Conservation (phyloP, 2,113 vertebrate species). For the Apodemus speciosus region DNA sequence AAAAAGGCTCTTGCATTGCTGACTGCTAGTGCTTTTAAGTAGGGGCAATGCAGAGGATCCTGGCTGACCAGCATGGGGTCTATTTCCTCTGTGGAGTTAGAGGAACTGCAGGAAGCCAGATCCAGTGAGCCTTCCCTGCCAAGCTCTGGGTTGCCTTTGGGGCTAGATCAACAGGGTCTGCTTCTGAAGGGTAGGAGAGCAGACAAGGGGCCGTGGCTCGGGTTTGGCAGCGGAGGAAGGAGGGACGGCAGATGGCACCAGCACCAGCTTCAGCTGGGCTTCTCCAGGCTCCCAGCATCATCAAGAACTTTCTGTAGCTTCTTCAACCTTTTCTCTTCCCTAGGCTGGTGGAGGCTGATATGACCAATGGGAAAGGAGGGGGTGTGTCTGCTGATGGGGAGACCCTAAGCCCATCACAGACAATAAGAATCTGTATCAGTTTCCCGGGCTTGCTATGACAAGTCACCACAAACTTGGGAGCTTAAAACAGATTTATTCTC, state of each 20-base stretch:
- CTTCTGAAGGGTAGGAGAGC: neutral
- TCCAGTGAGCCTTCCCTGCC: neutral
- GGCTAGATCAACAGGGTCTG: neutral
- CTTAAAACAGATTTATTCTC: slow-evolving; percentile 37
- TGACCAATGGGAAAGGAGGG: neutral
- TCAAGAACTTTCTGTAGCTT: neutral
- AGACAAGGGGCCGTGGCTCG: neutral
- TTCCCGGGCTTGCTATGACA: neutral
- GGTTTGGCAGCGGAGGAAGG: neutral
- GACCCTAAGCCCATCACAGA: neutral
- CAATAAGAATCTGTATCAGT: neutral
- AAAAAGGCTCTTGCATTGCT: too few species aligned
- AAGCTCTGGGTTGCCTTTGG: neutral
- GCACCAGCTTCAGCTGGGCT: neutral
- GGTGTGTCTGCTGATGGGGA: neutral
- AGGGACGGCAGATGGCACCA: too few species aligned
- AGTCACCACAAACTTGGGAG: neutral
- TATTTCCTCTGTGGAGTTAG: neutral
- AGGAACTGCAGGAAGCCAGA: neutral
- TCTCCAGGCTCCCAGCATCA: neutral
- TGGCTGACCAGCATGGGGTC: accelerated
- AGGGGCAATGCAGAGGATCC: neutral
- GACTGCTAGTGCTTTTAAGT: neutral
- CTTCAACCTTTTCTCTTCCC: neutral
- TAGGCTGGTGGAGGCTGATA: neutral